Evolutionary conservation across 92 coral and sea anemone genomes (phyloP), one percentile per base, ranked within the genome.

Genomic region (Porites evermanni): DNA sequence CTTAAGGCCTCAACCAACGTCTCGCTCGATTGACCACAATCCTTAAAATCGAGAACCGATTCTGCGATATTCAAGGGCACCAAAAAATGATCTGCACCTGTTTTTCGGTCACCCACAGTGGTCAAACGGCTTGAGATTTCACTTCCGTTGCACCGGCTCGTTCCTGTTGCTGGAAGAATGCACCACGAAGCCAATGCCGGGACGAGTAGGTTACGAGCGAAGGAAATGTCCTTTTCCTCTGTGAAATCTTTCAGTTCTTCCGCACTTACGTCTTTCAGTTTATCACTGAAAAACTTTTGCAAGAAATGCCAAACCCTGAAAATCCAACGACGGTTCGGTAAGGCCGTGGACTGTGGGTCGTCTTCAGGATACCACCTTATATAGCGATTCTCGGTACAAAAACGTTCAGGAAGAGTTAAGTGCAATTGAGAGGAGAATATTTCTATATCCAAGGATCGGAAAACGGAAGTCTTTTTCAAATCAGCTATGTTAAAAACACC

Each of bases 121-220:
- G 2, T n/a, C 2, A 7, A 12, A 19, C 47, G 47, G n/a, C 53
- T 3, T 4, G 9, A 0, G 8, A 29, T n/a, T 8, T 72, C 20
- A 0, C 12, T 8, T 7, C 23, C 2, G 13, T 16, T 21, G 53
- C n/a, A 2, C 5, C 20, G 79, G 32, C 18, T 74, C 53, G 66
- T 38, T 47, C 88, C 84, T 2, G 77, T 79, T 18, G 84, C 94
- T 9, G 96, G 94, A 24, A 93, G 51, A 70, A 93, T 84, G 75
- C 94, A 87, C 93, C 94, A 93, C 16, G 84, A 67, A 19, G 53
- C 63, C 47, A 93, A 72, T 0, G 92, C 88, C 38, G 53, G 89
- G 81, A 29, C 32, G 1, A 29, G 87, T 56, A 8, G 66, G 81
- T 21, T 19, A 71, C 56, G 0, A 6, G 82, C 73, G 2, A 89